phyloP scores from a whole-genome alignment of 2,888 invertebrate species.

The Acrobeloides nanus region DNA sequence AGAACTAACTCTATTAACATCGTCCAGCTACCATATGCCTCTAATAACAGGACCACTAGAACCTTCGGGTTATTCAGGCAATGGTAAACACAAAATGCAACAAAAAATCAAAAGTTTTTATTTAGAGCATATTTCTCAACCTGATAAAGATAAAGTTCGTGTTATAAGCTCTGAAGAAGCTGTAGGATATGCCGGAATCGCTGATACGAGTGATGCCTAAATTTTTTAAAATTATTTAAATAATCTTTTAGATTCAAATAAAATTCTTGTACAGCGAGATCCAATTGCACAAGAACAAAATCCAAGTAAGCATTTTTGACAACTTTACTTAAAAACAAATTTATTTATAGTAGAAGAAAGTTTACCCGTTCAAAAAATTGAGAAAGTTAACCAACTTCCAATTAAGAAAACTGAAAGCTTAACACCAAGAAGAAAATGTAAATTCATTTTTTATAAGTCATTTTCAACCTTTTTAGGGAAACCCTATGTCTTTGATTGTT shows the following conservation, averaged over 20 bases:
- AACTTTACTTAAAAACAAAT: background rate
- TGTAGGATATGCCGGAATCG: conserved; percentile 15
- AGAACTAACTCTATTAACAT: no score
- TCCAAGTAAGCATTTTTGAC: background rate
- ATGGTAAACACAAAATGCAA: no score
- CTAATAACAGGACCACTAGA: no score
- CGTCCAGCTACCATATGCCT: no score
- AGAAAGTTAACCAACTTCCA: background rate
- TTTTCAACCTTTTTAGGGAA: no score
- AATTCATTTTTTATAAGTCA: no score
- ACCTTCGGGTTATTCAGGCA: conserved; percentile 1
- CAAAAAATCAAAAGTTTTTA: no score
- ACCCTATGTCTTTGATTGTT: conserved; percentile 38
- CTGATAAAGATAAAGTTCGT: no score
- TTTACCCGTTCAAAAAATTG: conserved; percentile 2
- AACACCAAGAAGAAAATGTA: no score
- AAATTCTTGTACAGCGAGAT: conserved; percentile 6
- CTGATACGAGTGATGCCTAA: background rate
- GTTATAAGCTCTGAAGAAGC: conserved; percentile 12
- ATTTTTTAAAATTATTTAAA: no score
- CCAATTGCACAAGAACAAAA: conserved; percentile 5
- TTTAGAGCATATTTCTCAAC: no score
- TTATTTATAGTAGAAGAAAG: conserved; percentile 2
- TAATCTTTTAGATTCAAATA: no score
- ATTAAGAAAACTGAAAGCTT: background rate